A percentile compares a stretch with the other conserved stretches of the same genome.
phyloP scores from a whole-genome alignment of 2,113 vertebrate species.

The Sprattus sprattus region DNA sequence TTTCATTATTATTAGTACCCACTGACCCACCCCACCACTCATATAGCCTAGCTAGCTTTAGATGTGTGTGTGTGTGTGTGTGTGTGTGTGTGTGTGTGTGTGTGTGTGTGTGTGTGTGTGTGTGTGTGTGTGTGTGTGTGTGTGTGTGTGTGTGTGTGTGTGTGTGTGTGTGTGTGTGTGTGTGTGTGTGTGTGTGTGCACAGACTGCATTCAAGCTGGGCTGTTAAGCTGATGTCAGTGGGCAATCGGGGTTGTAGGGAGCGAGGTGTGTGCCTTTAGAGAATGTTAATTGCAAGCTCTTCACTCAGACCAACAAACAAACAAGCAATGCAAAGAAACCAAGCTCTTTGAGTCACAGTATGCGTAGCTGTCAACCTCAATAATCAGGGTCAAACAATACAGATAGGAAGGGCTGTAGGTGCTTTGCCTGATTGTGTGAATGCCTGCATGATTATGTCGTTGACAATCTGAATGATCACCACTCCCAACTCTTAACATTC shows the following conservation, averaged over 20 bases:
- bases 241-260: neutral
- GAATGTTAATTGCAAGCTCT: neutral
- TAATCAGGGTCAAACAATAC: neutral
- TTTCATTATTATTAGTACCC: neutral
- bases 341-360: neutral
- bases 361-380: too few species aligned
- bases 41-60: neutral
- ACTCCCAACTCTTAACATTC: neutral
- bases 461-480: neutral
- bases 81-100: too few species aligned
- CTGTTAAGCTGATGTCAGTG: neutral
- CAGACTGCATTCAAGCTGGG: neutral
- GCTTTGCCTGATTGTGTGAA: neutral
- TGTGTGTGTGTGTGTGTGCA: neutral
- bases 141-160: too few species aligned
- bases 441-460: neutral
- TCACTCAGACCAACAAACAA: neutral
- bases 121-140: neutral
- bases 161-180: too few species aligned
- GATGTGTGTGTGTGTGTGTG: too few species aligned
- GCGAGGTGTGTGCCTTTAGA: too few species aligned
- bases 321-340: neutral
- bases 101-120: too few species aligned
- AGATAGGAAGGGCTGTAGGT: neutral
- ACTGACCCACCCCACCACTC: neutral